Evolutionary conservation across 2,888 invertebrate species (phyloP).

Genomic region (Caenorhabditis macrosperma): DNA sequence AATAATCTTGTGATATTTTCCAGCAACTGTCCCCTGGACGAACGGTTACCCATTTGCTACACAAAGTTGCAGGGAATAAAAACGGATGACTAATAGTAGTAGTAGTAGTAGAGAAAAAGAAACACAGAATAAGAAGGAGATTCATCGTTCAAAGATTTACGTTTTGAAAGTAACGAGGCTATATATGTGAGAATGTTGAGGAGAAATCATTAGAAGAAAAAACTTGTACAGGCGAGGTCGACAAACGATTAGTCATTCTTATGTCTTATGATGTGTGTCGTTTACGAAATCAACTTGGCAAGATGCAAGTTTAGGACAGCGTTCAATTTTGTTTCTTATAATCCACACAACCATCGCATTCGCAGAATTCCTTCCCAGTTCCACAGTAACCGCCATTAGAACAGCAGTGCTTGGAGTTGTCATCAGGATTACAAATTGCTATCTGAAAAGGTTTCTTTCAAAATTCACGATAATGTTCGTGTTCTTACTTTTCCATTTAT

Average conservation of each 20-base stretch:
- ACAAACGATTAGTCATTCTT: neutral
- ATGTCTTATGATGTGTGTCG: neutral
- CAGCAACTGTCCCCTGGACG: neutral
- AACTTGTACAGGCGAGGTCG: neutral
- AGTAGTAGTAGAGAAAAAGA: neutral
- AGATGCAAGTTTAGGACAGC: too few species aligned
- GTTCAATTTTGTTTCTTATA: conserved; percentile 35
- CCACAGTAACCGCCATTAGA: conserved; percentile 73
- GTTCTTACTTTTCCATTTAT: conserved; percentile 24
- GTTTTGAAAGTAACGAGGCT: neutral
- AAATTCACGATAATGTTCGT: neutral
- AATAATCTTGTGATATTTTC: neutral
- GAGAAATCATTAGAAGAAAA: neutral
- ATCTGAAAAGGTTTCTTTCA: conserved; percentile 14
- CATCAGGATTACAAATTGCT: conserved; percentile 70
- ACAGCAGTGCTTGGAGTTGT: conserved; percentile 65
- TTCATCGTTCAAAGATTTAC: neutral
- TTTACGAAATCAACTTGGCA: neutral
- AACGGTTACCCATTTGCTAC: neutral
- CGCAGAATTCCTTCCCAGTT: conserved; percentile 64
- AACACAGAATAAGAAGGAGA: neutral
- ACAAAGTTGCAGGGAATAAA: neutral
- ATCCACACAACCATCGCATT: conserved; percentile 70
- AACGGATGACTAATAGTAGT: neutral
- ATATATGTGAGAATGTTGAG: neutral